phyloP scores from a whole-genome alignment of 1,140 invertebrate species.

The Drosophila persimilis region DNA sequence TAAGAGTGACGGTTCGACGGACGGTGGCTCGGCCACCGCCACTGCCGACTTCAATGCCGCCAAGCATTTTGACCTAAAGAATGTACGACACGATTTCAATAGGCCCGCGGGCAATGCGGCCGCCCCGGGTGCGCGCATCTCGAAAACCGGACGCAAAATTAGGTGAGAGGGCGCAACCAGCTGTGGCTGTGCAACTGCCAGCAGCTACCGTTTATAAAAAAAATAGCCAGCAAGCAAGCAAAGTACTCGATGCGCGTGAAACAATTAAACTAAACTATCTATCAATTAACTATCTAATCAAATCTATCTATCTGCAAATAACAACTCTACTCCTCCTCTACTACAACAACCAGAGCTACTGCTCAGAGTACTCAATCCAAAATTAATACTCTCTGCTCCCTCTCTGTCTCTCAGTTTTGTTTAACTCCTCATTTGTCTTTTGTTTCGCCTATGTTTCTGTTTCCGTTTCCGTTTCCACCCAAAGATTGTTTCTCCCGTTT shows the following conservation, averaged over 20 bases:
- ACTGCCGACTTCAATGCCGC: constrained; percentile 72
- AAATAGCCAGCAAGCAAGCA: no score
- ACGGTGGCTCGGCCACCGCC: constrained; percentile 10
- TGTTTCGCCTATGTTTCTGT: constrained; percentile 1
- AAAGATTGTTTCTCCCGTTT: constrained; percentile 25
- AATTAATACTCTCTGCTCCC: constrained; percentile 38
- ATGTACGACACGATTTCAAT: constrained; percentile 81
- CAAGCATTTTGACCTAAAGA: constrained; percentile 82
- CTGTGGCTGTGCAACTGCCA: not conserved
- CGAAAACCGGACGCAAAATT: constrained; percentile 83
- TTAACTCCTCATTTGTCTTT: constrained; percentile 47
- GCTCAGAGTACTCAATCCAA: constrained; percentile 2
- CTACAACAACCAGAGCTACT: constrained; percentile 16
- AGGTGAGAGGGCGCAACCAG: constrained; percentile 75
- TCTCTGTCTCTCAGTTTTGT: constrained; percentile 30
- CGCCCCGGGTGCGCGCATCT: constrained; percentile 64
- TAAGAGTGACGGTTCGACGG: constrained; percentile 48
- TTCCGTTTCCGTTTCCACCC: constrained; percentile 4
- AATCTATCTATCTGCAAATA: constrained; percentile 36
- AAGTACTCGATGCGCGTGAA: constrained; percentile 48
- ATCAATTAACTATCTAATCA: constrained; percentile 33
- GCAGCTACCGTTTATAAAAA: constrained; percentile 2
- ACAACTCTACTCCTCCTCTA: constrained; percentile 5
- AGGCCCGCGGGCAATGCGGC: constrained; percentile 76
- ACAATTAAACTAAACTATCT: constrained; percentile 35